These are phyloP conservation scores for Poliocrania exsul DNA, from an alignment of 2,797 vertebrate genomes.

Conservation along the genomic window DNA sequence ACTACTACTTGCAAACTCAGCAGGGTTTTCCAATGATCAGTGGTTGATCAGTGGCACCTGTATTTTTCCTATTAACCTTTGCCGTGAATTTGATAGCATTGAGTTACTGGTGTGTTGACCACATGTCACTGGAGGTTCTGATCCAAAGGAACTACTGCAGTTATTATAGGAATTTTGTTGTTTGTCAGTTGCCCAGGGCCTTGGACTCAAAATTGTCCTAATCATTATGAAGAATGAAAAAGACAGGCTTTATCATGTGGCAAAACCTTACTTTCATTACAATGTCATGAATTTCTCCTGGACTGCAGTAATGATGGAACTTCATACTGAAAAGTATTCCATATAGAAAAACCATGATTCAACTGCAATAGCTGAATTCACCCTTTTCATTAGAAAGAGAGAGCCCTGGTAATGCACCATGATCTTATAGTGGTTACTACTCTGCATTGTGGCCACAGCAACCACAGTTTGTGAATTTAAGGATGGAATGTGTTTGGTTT, in stretches of 20 bases:
- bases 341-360: neutral
- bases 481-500: neutral
- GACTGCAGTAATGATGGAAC: neutral
- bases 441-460: neutral
- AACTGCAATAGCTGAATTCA: neutral
- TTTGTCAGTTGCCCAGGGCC: neutral
- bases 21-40: neutral
- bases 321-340: neutral
- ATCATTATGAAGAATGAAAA: neutral
- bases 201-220: neutral
- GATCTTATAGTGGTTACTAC: neutral
- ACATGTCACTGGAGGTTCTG: neutral
- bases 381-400: neutral
- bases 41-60: neutral
- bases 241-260: neutral
- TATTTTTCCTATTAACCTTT: slow-evolving; percentile 16
- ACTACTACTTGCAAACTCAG: neutral
- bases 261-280: neutral
- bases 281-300: neutral
- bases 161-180: neutral
- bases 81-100: neutral
- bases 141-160: neutral
- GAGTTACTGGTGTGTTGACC: neutral
- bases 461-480: neutral
- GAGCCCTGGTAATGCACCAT: neutral